Evolutionary conservation across 2,888 invertebrate genomes (phyloP).

Genomic region (Cosmopolites sordidus): DNA sequence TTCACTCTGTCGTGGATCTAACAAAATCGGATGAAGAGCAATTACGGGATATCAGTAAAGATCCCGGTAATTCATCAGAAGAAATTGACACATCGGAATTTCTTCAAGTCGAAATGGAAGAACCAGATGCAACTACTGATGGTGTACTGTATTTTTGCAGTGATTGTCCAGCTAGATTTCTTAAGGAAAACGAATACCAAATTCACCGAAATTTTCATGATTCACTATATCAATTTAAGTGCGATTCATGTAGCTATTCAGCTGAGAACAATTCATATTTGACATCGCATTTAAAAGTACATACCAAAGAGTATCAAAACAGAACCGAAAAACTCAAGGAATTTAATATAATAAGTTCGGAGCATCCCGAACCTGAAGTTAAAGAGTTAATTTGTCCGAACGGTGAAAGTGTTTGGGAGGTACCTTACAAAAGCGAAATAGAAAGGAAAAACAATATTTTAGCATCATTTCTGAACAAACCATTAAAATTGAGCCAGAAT

Average conservation of each 20-base stretch:
- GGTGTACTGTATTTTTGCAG: conserved; percentile 66
- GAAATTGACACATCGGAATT: conserved; percentile 23
- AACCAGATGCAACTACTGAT: conserved; percentile 32
- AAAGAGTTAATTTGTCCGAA: conserved; percentile 46
- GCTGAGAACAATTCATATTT: conserved; percentile 67
- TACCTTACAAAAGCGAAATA: conserved; percentile 34
- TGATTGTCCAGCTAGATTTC: conserved; percentile 79
- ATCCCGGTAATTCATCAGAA: conserved; percentile 27
- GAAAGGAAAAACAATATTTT: conserved; percentile 29
- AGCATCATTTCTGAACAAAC: conserved; percentile 33
- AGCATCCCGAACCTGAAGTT: conserved; percentile 61
- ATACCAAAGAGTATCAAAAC: conserved; percentile 74
- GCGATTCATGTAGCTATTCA: conserved; percentile 73
- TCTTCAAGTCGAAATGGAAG: conserved; percentile 31
- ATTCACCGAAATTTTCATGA: conserved; percentile 71
- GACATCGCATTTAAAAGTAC: conserved; percentile 64
- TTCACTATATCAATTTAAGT: conserved; percentile 58
- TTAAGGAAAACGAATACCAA: conserved; percentile 68
- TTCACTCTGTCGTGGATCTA: conserved; percentile 65
- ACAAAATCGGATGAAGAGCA: conserved; percentile 65
- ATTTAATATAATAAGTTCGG: conserved; percentile 60
- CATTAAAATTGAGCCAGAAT: conserved; percentile 40
- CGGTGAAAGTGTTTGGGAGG: conserved; percentile 50
- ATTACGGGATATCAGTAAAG: conserved; percentile 50
- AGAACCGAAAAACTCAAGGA: conserved; percentile 66